phyloP scores from a whole-genome alignment of 2,888 invertebrate genomes.

The Hydrotaea cyrtoneurina region DNA sequence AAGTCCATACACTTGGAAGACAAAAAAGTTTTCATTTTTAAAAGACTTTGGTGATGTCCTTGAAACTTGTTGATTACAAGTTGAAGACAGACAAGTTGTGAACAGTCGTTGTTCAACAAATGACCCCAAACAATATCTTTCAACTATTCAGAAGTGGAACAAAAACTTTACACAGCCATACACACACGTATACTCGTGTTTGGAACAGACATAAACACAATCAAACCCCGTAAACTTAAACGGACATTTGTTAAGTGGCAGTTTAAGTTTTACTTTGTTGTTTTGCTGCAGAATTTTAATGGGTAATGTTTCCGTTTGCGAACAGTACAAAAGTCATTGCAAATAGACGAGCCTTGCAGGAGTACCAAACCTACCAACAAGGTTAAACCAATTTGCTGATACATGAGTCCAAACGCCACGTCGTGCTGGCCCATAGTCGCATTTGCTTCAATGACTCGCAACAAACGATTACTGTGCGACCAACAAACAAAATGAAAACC shows the following conservation, averaged over 20 bases:
- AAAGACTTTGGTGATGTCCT: conserved; percentile 12
- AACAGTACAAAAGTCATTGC: conserved; percentile 31
- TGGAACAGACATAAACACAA: not conserved
- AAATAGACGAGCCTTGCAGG: not conserved
- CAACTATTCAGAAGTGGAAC: conserved; percentile 34
- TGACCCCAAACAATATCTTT: conserved; percentile 28
- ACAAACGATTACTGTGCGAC: not conserved
- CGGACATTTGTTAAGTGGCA: conserved; percentile 19
- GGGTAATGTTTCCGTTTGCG: conserved; percentile 35
- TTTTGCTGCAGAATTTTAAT: conserved; percentile 26
- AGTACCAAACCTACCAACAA: not conserved
- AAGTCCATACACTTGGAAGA: not conserved
- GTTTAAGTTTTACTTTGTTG: not conserved
- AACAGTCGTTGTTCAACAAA: conserved; percentile 26
- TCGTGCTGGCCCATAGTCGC: not conserved
- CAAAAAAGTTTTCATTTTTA: not conserved
- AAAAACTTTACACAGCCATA: conserved; percentile 16
- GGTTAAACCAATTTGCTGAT: conserved; percentile 13
- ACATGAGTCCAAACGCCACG: not conserved
- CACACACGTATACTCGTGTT: not conserved
- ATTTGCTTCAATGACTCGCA: conserved; percentile 4
- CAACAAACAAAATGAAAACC: not conserved
- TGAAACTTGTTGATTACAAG: conserved; percentile 42
- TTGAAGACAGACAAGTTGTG: conserved; percentile 2
- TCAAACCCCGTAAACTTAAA: conserved; percentile 8